Base-by-base conservation (phyloP, 2,888 invertebrate genomes). In the Tinea semifulvella region DNA sequence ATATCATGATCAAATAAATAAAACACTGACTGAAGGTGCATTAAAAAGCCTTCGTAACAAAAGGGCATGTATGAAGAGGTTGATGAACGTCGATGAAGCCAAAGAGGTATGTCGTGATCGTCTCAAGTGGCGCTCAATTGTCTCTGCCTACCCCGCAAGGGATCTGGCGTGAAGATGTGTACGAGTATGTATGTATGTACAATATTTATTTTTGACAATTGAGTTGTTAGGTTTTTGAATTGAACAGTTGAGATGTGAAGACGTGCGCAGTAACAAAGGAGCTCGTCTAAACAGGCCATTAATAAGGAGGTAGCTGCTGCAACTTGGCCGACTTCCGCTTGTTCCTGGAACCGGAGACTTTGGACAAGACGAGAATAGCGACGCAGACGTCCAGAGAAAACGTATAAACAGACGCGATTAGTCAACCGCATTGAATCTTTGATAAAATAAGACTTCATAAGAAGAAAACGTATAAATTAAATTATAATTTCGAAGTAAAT, bases 271-370 rank as follows among this genome's bases (percentile, higher is more conserved):
- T 71, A 72, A 77, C 76, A 74, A 79, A 77, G 73, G 71, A 71
- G 70, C 67, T 63, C 65, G 71, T 71, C 70, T 76, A 79, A 79
- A 75, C 76, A 76, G 75, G 70, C 65, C 77, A 79, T 79, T 77
- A 77, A 77, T 76, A 79, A 75, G 73, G 75, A 72, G 73, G 66
- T 69, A 73, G 72, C 64, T 66, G 63, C 63, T 63, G 62, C 61
- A 69, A 62, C 55, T 65, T 63, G 65, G 64, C 59, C 66, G 68
- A 68, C 76, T 74, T 77, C 77, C 77, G 76, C 61, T 58, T 70
- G 65, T 61, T 79, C 79, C 76, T 70, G 68, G 77, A 79, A 77
- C 61, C 59, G 62, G 66, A 65, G 62, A 61, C 61, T 68, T 57
- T 65, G 63, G 69, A 73, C 72, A 68, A 67, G 75, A 71, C 77